Evolutionary conservation across 1,140 invertebrate genomes (phyloP).

Genomic region (Diorhabda carinulata): DNA sequence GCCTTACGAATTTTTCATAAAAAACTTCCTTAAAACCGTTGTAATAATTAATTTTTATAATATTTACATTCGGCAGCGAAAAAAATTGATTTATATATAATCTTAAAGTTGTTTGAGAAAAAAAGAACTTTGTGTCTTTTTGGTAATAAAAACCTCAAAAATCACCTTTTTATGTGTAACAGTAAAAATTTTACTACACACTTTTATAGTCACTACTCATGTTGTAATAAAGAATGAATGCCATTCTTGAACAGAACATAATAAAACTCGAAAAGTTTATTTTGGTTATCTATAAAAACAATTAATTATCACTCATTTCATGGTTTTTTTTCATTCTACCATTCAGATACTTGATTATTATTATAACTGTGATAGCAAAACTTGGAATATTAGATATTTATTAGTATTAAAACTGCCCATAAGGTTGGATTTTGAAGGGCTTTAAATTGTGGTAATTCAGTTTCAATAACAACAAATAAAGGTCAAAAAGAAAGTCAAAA

Average conservation of each 20-base stretch:
- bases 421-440: too few relatives aligned
- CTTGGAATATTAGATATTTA: too few relatives aligned
- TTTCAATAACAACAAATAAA: too few relatives aligned
- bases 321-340: too few relatives aligned
- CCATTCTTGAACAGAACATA: conserved; percentile 1
- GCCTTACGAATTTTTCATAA: too few relatives aligned
- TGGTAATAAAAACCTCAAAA: neutral
- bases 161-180: neutral
- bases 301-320: too few relatives aligned
- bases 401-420: too few relatives aligned
- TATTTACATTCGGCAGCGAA: neutral
- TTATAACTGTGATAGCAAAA: too few relatives aligned
- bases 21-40: neutral
- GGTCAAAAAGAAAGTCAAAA: too few relatives aligned
- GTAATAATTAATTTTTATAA: neutral
- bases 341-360: too few relatives aligned
- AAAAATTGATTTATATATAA: conserved; percentile 1
- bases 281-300: too few relatives aligned
- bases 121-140: conserved; percentile 2
- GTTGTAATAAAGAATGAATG: conserved; percentile 2
- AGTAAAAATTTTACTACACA: neutral
- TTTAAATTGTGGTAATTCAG: too few relatives aligned
- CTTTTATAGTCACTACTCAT: conserved; percentile 1
- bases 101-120: neutral
- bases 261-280: neutral